Evolutionary conservation across 2,113 vertebrate genomes (phyloP), one percentile per base, ranked within the genome.

Genomic region (Eublepharis macularius): DNA sequence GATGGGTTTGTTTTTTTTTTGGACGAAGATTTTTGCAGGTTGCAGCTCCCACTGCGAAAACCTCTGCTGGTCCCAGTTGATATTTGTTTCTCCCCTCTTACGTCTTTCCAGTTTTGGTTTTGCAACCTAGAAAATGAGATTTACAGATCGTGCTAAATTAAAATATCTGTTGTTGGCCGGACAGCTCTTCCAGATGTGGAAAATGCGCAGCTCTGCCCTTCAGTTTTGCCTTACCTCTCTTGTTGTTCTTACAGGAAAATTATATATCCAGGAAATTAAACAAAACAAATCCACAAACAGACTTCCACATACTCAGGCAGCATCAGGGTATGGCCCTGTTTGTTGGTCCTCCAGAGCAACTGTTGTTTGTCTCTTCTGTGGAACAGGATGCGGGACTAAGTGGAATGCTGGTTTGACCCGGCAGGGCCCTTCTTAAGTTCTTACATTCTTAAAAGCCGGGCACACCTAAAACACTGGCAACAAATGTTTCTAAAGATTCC

Each of bases 191-290:
- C 57, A 86, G 49, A 4, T 3, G 2, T 39, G 84, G 89, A 91
- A 88, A 88, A 85, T n/a, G 26, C 0, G 9, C 34, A 29, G 47
- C 34, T 34, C 26, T 8, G 24, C 36, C 29, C 21, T 81, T 70
- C 57, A 82, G 57, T 2, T 60, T 65, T 81, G 66, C 81, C 41
- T 0, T 45, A 16, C 11, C 14, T 13, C 43, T 2, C 34, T 80
- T 83, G 74, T 85, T 81, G 78, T 80, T 24, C 41, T 51, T 87
- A 51, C 43, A 19, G 51, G 60, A 89, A 89, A 26, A 17, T 77
- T 54, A 13, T 77, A 76, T 65, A 76, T 69, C 86, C 83, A 54
- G 76, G 73, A 85, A 54, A 21, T 21, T 39, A 1, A 51, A 36
- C 14, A 0, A n/a, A 68, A 21, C 39, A 84, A 79, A 86, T 1